Conservation (phyloP, 2,113 vertebrate species). For the Regulus satrapa region DNA sequence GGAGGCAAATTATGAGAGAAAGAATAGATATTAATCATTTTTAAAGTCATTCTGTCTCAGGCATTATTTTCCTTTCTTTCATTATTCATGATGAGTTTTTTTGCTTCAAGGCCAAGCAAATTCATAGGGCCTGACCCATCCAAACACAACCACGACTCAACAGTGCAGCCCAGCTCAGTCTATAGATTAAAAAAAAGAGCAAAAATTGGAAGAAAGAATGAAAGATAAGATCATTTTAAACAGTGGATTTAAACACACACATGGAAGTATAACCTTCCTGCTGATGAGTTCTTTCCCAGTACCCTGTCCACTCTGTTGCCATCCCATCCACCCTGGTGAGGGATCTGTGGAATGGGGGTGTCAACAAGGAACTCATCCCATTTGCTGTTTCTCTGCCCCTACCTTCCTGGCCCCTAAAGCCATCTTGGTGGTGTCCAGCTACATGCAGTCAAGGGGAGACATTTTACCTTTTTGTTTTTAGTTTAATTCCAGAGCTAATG, state of each 20-base stretch:
- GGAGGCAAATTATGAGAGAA: constrained; percentile 35
- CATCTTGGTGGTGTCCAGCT: neutral
- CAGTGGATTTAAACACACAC: neutral
- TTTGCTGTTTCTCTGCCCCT: neutral
- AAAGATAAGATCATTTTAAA: neutral
- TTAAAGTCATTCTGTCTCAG: constrained; percentile 16
- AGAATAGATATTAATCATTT: constrained; percentile 42
- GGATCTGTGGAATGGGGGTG: neutral
- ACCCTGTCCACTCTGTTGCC: neutral
- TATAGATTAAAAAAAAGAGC: neutral
- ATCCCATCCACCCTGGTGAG: neutral
- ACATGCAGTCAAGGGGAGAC: neutral
- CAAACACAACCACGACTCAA: neutral
- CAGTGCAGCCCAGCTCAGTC: neutral
- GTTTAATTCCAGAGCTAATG: neutral
- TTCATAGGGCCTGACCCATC: constrained; percentile 28
- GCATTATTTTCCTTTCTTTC: constrained; percentile 59
- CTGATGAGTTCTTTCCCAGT: neutral
- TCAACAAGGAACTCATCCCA: neutral
- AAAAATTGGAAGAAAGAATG: neutral
- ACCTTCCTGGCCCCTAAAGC: neutral
- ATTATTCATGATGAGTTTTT: constrained; percentile 43
- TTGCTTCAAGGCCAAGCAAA: constrained; percentile 31
- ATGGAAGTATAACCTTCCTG: neutral
- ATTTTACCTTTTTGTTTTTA: neutral